Evolutionary conservation across 1,140 invertebrate genomes (phyloP), one percentile per base, ranked within the genome.

Genomic region (Chironomus striatipennis): DNA sequence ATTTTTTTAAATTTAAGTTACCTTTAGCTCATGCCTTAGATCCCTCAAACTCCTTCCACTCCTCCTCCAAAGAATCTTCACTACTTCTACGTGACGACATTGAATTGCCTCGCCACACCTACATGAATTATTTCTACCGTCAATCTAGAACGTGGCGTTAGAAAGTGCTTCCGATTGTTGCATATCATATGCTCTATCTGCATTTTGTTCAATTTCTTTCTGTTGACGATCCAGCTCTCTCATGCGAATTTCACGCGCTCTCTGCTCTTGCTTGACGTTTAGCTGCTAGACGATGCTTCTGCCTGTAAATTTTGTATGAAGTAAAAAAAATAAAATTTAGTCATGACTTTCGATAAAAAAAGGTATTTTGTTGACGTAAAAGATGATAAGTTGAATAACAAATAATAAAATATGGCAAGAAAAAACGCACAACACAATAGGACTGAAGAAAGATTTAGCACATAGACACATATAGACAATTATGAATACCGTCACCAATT

Each of bases 161-260:
- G 79, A 75, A 9, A 78, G 75, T 8, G 80, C 75, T 65, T 83
- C 82, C 12, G 75, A 86, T 78, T 87, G 81, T 79, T 93, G 89
- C 90, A 94, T 93, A 79, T 94, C 92, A 80, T 93, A 94, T 74
- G 91, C 91, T 79, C 91, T 88, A 82, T 94, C 92, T 21, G 92
- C 92, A 86, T 91, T 93, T 83, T 94, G 91, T 78, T 96, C 93
- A 76, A 94, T 92, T 81, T 98, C 95, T 79, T 93, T 92, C 79
- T 98, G 96, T 81, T 97, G 96, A 73, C 93, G 89, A 84, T 98
- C 97, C 76, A 98, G 85, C 84, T 98, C 96, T 76, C 91, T 87
- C 91, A 98, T 96, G 78, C 97, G 90, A 78, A 98, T 97, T 84
- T 98, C 96, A 74, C 97, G 87, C 43, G 97, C 97, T n/a, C 84